A percentile compares a stretch with the other conserved stretches of the same genome.
Conservation (phyloP, 1,140 invertebrate species). For the Aculops lycopersici region DNA sequence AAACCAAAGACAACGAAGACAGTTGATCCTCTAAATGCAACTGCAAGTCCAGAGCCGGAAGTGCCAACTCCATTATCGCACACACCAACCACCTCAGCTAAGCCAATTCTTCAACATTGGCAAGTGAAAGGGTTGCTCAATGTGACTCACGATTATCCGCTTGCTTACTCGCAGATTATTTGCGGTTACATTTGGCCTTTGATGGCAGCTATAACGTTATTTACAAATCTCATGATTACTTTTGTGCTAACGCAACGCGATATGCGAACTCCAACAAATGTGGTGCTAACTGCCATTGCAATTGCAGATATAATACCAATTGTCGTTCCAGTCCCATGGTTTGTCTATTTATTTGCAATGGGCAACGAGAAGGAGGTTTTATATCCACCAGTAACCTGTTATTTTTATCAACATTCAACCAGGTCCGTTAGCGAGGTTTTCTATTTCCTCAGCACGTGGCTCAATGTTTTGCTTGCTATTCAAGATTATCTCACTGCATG, state of each 20-base stretch:
- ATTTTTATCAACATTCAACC: neutral
- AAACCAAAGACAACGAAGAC: too few relatives aligned
- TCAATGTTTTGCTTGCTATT: neutral
- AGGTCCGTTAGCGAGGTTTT: slow-evolving; percentile 3
- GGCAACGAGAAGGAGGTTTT: slow-evolving; percentile 14
- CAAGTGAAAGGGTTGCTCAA: neutral
- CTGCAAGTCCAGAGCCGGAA: too few relatives aligned
- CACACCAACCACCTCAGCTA: neutral
- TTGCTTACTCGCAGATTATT: neutral
- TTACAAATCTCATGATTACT: neutral
- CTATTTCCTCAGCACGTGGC: neutral
- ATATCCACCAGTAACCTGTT: slow-evolving; percentile 11
- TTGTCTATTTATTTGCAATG: slow-evolving; percentile 15
- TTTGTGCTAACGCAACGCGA: neutral
- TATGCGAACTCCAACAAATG: neutral
- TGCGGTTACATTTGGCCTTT: neutral
- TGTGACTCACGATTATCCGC: neutral
- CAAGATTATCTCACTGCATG: slow-evolving; percentile 1
- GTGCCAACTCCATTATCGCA: neutral
- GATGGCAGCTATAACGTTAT: neutral
- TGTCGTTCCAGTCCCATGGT: slow-evolving; percentile 2
- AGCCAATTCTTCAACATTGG: neutral
- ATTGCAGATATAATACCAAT: neutral
- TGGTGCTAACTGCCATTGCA: neutral
- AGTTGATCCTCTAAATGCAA: too few relatives aligned